These are phyloP conservation scores for Synergus itoensis DNA, from an alignment of 2,888 invertebrate species.

Conservation along the genomic window DNA sequence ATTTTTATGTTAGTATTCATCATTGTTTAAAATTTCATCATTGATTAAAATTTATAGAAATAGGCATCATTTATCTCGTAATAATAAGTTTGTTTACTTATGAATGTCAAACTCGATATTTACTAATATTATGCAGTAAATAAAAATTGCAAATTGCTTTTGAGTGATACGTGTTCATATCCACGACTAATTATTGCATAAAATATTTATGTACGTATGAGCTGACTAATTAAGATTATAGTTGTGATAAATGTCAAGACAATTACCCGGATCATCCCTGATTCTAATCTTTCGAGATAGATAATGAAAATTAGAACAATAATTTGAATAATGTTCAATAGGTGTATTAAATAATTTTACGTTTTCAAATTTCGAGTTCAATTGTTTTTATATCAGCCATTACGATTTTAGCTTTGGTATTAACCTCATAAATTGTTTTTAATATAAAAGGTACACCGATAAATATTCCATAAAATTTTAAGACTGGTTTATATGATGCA, in stretches of 20 bases:
- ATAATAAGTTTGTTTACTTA: background rate
- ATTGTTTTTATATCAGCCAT: background rate
- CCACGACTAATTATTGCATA: background rate
- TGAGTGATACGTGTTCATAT: background rate
- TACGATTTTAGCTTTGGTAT: background rate
- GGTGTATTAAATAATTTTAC: too few relatives aligned
- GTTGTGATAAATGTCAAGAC: background rate
- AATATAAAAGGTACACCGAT: background rate
- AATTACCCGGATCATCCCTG: background rate
- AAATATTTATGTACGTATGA: background rate
- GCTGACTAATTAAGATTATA: background rate
- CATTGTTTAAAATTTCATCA: too few relatives aligned
- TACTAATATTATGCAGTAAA: background rate
- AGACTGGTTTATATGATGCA: background rate
- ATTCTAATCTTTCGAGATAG: too few relatives aligned
- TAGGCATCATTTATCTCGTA: background rate
- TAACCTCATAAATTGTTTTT: background rate
- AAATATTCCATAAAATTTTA: constrained; percentile 8
- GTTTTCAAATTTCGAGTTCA: background rate
- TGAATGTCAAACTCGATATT: background rate
- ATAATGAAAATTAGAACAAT: background rate
- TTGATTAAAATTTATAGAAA: background rate
- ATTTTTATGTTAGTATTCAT: too few relatives aligned
- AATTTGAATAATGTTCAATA: background rate
- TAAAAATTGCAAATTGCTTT: background rate